Percentiles rank a stretch among this genome's conserved stretches.
Evolutionary conservation across 2,113 vertebrate genomes (phyloP).

Genomic region (Herpailurus yagouaroundi): DNA sequence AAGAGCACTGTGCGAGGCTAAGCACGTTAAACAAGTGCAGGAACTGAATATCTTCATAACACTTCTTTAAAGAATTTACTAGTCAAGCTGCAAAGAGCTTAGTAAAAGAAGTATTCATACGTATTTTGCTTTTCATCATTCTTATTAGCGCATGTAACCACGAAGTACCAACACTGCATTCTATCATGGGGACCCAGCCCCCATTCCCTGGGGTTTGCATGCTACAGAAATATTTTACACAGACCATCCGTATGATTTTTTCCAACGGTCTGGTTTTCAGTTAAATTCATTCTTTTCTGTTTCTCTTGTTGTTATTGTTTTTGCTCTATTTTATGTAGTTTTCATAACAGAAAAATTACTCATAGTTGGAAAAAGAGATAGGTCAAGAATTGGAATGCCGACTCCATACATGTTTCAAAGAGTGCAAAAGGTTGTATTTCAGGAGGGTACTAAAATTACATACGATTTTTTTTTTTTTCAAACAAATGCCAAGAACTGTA

Average conservation of each 20-base stretch:
- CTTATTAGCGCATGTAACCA: neutral
- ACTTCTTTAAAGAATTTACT: conserved; percentile 17
- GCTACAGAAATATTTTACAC: neutral
- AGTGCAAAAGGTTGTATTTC: conserved; percentile 72
- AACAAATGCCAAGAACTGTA: conserved; percentile 75
- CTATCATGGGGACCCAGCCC: neutral
- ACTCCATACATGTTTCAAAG: conserved; percentile 61
- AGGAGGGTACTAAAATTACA: conserved; percentile 79
- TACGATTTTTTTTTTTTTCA: conserved; percentile 75
- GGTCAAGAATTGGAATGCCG: conserved; percentile 52
- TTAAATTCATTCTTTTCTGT: conserved; percentile 48
- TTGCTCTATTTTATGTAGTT: neutral
- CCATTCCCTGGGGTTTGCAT: neutral
- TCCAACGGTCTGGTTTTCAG: neutral
- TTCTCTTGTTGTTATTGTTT: conserved; percentile 52
- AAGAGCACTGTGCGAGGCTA: neutral
- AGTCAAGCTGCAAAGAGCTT: neutral
- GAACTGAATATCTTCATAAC: neutral
- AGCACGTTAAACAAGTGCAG: neutral
- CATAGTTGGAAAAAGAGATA: conserved; percentile 45
- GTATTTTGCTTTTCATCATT: conserved; percentile 10
- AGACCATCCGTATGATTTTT: neutral
- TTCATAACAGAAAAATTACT: conserved; percentile 43
- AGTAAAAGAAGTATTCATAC: neutral
- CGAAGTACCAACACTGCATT: neutral